A percentile compares a stretch with the other conserved stretches of the same genome.
Evolutionary conservation across 1,140 invertebrate species (phyloP).

Genomic region (Philotrypesis tridentata): DNA sequence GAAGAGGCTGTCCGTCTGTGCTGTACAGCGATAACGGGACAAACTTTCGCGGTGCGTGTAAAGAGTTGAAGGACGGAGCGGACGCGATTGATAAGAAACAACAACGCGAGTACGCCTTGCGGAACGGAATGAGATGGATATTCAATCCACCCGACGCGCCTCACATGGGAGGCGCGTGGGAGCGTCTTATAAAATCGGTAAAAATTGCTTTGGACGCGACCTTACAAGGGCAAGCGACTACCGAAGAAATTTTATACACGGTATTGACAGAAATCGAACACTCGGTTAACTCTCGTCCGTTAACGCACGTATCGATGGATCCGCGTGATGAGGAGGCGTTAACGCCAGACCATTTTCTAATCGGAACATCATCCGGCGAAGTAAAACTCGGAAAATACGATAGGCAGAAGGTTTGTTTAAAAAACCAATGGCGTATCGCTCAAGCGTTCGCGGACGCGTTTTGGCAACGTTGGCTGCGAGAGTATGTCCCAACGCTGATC

Average conservation of each 20-base stretch:
- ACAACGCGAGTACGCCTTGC: no score
- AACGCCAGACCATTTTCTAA: constrained; percentile 10
- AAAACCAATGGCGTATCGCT: neutral
- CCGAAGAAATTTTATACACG: constrained; percentile 33
- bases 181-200: neutral
- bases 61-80: neutral
- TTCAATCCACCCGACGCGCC: neutral
- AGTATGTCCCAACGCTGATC: constrained; percentile 40
- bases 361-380: neutral
- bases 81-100: neutral
- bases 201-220: neutral
- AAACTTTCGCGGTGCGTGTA: constrained; percentile 54
- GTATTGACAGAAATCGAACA: neutral
- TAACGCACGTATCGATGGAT: constrained; percentile 14
- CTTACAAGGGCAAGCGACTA: neutral
- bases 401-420: neutral
- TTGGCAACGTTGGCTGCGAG: constrained; percentile 44
- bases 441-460: constrained; percentile 37
- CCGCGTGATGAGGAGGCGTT: neutral
- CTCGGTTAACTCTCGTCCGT: constrained; percentile 10
- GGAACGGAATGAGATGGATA: neutral
- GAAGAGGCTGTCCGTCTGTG: constrained; percentile 35
- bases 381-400: neutral
- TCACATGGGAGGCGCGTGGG: no score
- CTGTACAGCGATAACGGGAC: constrained; percentile 58